Percentiles rank a stretch among this genome's conserved stretches.
Conservation (phyloP, 2,888 invertebrate species). For the Anthophora plumipes region DNA sequence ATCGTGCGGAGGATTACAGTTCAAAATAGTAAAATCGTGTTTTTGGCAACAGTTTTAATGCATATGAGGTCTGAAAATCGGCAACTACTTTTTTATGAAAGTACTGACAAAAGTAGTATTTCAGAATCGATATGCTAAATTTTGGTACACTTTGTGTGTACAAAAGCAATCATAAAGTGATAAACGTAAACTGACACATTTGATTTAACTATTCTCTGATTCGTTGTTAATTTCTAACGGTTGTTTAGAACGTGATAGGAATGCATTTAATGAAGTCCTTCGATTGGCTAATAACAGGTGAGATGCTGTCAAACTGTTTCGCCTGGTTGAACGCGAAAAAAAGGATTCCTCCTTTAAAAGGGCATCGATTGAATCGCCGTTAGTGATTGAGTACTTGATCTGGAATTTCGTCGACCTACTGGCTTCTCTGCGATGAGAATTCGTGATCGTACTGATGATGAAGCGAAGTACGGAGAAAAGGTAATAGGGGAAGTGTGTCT, state of each 20-base stretch:
- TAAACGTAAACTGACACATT: not conserved
- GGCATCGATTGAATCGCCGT: constrained; percentile 50
- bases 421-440: not conserved
- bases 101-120: too few relatives aligned
- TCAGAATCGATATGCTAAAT: too few relatives aligned
- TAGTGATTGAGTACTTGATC: constrained; percentile 40
- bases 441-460: constrained; percentile 15
- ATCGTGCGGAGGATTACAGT: not conserved
- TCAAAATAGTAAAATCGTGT: too few relatives aligned
- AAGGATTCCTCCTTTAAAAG: constrained; percentile 36
- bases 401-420: constrained; percentile 5
- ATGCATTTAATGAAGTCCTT: constrained; percentile 22
- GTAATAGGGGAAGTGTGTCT: not conserved
- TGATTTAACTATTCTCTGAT: not conserved
- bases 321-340: constrained; percentile 29
- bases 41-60: too few relatives aligned
- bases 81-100: too few relatives aligned
- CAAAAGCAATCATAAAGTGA: not conserved
- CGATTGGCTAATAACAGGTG: constrained; percentile 25
- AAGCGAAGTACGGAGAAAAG: not conserved
- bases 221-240: not conserved
- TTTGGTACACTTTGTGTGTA: too few relatives aligned
- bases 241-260: not conserved
- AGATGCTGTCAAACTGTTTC: constrained; percentile 28
- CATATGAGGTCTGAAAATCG: too few relatives aligned